These are phyloP conservation scores for Delphinapterus leucas DNA, from an alignment of 2,113 vertebrate genomes.

Conservation along the genomic window DNA sequence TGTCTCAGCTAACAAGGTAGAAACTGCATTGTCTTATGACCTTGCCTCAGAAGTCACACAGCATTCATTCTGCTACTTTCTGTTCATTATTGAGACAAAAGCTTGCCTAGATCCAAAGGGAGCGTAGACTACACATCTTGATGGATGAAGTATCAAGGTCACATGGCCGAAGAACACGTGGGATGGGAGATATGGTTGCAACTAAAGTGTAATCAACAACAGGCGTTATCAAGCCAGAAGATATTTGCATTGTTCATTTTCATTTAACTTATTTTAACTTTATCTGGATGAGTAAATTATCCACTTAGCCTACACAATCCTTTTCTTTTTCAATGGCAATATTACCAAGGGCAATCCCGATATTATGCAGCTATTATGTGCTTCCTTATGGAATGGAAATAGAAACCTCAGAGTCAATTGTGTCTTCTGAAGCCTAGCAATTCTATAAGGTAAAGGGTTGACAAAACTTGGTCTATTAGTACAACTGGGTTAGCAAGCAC, in stretches of 20 bases:
- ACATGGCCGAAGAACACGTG: neutral
- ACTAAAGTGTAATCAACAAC: neutral
- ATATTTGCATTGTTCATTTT: neutral
- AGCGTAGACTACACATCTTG: neutral
- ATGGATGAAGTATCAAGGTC: neutral
- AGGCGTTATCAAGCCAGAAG: neutral
- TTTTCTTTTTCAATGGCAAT: neutral
- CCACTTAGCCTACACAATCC: neutral
- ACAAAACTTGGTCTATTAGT: neutral
- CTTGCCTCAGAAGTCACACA: neutral
- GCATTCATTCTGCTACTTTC: neutral
- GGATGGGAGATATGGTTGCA: neutral
- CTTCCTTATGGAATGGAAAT: neutral
- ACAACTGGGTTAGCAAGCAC: neutral
- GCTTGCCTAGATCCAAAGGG: neutral
- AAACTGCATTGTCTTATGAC: neutral
- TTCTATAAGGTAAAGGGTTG: neutral
- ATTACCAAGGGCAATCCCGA: neutral
- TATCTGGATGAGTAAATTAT: neutral
- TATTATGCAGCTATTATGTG: neutral
- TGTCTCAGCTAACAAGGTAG: neutral
- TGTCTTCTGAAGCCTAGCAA: neutral
- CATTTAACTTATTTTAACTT: constrained; percentile 2
- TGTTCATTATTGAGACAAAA: neutral
- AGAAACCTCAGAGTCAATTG: neutral